Base-by-base conservation (phyloP, 2,797 vertebrate genomes). In the Arctocebus calabarensis region DNA sequence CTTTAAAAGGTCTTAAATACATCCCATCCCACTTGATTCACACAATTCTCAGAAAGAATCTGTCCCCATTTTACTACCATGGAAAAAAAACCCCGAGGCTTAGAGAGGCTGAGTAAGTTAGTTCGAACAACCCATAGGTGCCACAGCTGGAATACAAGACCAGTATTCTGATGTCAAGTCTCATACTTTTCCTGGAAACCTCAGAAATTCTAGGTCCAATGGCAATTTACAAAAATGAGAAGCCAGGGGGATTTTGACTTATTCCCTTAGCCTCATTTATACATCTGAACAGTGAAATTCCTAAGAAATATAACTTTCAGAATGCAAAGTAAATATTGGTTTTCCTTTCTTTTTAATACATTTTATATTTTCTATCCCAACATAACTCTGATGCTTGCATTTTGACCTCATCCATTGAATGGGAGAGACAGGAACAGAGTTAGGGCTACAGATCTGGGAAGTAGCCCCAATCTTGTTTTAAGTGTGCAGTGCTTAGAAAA, bases 311-410 rank as follows among this genome's bases (percentile, higher is more conserved):
- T 11, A 73, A 62, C 4, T 17, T 88, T 94, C 74, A 88, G 73
- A 48, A 61, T n/a, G 5, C 13, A 73, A 8, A 20, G 45, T 77
- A 45, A 64, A 55, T 78, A 82, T 85, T 81, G 25, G 68, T 59
- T 79, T 83, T 89, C 74, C 55, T 84, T 88, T 45, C 82, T 85
- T 95, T 34, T 27, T 48, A 90, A 75, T 84, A 84, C 52, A 94
- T 43, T 43, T 75, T 32, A 61, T 82, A 91, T 13, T 11, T 86
- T 25, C 4, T 14, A 52, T 59, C 43, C 73, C 57, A 81, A 16
- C 17, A 40, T 20, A 91, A 52, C 43, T 68, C 25, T 10, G 77
- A 25, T 1, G 45, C 19, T 92, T 94, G 27, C n/a, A 75, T 86
- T 88, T 82, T 66, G 11, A 59, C 64, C 59, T 90, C n/a, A 11